A percentile compares a stretch with the other conserved stretches of the same genome.
phyloP scores from a whole-genome alignment of 2,888 invertebrate species.

The Eupelmus urozonus region DNA sequence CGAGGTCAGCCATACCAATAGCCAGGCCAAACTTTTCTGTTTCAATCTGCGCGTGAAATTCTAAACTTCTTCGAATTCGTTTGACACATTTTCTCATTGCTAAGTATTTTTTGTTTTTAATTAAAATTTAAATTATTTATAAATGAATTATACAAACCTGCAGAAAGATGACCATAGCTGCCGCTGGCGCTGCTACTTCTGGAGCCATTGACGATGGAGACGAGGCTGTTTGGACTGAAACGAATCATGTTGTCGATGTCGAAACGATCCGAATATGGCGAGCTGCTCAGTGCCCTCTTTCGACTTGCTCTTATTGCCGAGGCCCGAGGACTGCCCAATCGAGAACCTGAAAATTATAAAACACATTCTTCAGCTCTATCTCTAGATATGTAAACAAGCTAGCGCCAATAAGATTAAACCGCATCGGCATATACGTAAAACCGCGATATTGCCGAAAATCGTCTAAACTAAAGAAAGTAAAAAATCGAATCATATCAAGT shows the following conservation, averaged over 20 bases:
- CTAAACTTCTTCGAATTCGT: too few relatives aligned
- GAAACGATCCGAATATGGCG: slow-evolving; percentile 95
- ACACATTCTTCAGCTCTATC: too few relatives aligned
- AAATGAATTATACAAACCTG: slow-evolving; percentile 80
- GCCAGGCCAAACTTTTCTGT: not conserved
- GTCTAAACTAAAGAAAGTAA: too few relatives aligned
- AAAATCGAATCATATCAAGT: too few relatives aligned
- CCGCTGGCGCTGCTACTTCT: slow-evolving; percentile 94
- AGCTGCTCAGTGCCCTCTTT: slow-evolving; percentile 95
- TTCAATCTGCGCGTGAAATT: not conserved
- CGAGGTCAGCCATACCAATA: too few relatives aligned
- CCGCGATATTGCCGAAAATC: too few relatives aligned
- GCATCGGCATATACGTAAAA: too few relatives aligned
- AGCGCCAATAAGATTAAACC: too few relatives aligned
- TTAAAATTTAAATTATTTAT: too few relatives aligned
- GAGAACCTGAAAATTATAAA: slow-evolving; percentile 68
- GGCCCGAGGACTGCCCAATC: slow-evolving; percentile 84
- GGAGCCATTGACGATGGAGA: slow-evolving; percentile 88
- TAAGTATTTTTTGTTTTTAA: too few relatives aligned
- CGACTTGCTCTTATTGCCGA: slow-evolving; percentile 83
- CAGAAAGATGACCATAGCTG: slow-evolving; percentile 97
- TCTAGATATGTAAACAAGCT: too few relatives aligned
- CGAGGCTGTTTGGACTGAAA: slow-evolving; percentile 95
- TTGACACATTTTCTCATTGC: too few relatives aligned
- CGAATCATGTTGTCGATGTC: slow-evolving; percentile 97